Conservation (phyloP, 2,888 invertebrate genomes). For the Ligdia adustata region DNA sequence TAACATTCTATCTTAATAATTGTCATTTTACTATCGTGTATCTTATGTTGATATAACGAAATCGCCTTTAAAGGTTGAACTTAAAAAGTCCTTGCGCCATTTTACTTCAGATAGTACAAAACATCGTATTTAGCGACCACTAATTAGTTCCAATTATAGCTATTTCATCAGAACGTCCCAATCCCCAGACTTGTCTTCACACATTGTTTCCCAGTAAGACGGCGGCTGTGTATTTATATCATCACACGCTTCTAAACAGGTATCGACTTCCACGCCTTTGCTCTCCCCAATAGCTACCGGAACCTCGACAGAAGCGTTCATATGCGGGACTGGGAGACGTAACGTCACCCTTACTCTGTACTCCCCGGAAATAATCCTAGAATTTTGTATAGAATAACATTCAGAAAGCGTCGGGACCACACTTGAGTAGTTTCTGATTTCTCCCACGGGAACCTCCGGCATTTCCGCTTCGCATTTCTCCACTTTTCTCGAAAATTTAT, state of each 20-base stretch:
- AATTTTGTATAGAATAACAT: conserved; percentile 19
- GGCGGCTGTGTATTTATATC: neutral
- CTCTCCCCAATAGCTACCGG: neutral
- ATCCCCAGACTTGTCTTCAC: neutral
- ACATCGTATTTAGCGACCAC: too few relatives aligned
- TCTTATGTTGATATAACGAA: too few relatives aligned
- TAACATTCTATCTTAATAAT: too few relatives aligned
- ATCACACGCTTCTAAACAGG: neutral
- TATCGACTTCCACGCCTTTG: neutral
- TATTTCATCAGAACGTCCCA: neutral
- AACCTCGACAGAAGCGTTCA: conserved; percentile 21
- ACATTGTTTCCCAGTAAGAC: neutral
- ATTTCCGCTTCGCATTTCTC: neutral
- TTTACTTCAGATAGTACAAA: too few relatives aligned
- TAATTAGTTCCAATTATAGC: too few relatives aligned
- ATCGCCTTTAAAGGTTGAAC: too few relatives aligned
- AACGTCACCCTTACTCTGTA: conserved; percentile 8
- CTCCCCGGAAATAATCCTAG: neutral
- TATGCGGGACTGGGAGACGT: conserved; percentile 34
- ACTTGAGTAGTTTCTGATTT: neutral
- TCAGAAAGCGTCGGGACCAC: conserved; percentile 26
- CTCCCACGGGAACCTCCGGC: neutral
- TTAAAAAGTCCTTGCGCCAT: too few relatives aligned
- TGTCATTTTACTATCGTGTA: too few relatives aligned
- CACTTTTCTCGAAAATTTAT: neutral